phyloP scores from a whole-genome alignment of 1,140 invertebrate genomes.

The Anadara kagoshimensis region DNA sequence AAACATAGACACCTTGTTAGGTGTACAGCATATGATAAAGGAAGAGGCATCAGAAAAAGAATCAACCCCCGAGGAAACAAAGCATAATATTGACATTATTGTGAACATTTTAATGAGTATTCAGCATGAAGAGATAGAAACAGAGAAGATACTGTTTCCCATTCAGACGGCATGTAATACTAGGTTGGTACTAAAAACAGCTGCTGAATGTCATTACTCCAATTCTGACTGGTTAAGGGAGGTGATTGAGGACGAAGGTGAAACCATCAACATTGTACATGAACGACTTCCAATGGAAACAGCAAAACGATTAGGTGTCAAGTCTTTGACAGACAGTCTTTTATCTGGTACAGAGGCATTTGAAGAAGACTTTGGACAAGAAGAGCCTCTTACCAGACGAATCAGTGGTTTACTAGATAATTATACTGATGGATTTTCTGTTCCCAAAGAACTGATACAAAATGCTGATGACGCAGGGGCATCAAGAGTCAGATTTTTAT shows the following conservation, averaged over 20 bases:
- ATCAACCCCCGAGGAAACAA: neutral
- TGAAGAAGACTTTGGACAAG: slow-evolving; percentile 53
- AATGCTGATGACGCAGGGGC: slow-evolving; percentile 75
- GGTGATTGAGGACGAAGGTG: slow-evolving; percentile 29
- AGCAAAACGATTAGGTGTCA: slow-evolving; percentile 50
- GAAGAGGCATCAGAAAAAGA: no score
- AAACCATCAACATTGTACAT: slow-evolving; percentile 50
- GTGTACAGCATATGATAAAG: no score
- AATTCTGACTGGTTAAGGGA: slow-evolving; percentile 35
- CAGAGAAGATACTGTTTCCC: slow-evolving; percentile 26
- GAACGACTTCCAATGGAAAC: slow-evolving; percentile 39
- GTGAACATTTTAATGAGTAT: neutral
- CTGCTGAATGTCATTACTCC: slow-evolving; percentile 47
- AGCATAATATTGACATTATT: neutral
- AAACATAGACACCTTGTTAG: no score
- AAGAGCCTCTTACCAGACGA: slow-evolving; percentile 55
- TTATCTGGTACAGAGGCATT: slow-evolving; percentile 34
- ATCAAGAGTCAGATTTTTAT: slow-evolving; percentile 61
- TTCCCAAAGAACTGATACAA: slow-evolving; percentile 66
- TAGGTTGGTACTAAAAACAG: slow-evolving; percentile 23
- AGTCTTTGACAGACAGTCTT: slow-evolving; percentile 43
- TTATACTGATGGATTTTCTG: slow-evolving; percentile 62
- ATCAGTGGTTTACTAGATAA: slow-evolving; percentile 47
- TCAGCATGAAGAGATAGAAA: neutral
- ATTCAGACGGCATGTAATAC: slow-evolving; percentile 10